A percentile compares a stretch with the other conserved stretches of the same genome.
Conservation (phyloP, 2,888 invertebrate genomes). For the Perdita meconis region DNA sequence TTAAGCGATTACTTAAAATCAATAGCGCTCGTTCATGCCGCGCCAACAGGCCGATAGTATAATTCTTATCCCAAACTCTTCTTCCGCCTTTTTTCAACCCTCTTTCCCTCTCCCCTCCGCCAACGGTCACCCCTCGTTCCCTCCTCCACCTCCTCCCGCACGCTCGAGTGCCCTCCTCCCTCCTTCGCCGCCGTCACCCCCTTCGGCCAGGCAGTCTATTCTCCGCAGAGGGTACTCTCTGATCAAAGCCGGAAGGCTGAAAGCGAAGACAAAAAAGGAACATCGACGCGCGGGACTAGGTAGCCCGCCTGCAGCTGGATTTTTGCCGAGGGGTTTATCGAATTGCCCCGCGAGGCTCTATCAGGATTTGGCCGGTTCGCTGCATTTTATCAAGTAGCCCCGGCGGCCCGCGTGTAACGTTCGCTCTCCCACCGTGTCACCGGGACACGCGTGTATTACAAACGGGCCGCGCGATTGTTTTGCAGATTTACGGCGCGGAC, state of each 20-base stretch:
- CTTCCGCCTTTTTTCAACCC: slow-evolving; percentile 4
- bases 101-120: neutral
- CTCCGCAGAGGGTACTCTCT: neutral
- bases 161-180: no score
- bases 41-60: slow-evolving; percentile 54
- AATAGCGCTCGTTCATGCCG: slow-evolving; percentile 71
- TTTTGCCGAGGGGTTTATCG: slow-evolving; percentile 35
- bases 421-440: no score
- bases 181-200: no score
- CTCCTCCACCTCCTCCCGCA: no score
- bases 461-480: slow-evolving; percentile 37
- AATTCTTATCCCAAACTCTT: slow-evolving; percentile 59
- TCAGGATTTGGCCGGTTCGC: slow-evolving; percentile 12
- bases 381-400: slow-evolving; percentile 17
- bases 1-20: slow-evolving; percentile 78
- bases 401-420: no score
- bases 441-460: slow-evolving; percentile 18
- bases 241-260: slow-evolving; percentile 8
- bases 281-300: neutral
- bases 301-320: slow-evolving; percentile 15
- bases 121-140: no score
- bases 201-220: no score
- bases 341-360: slow-evolving; percentile 15
- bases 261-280: slow-evolving; percentile 6
- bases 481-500: slow-evolving; percentile 36